Evolutionary conservation across 2,888 invertebrate genomes (phyloP).

Genomic region (Dermolepida albohirtum): DNA sequence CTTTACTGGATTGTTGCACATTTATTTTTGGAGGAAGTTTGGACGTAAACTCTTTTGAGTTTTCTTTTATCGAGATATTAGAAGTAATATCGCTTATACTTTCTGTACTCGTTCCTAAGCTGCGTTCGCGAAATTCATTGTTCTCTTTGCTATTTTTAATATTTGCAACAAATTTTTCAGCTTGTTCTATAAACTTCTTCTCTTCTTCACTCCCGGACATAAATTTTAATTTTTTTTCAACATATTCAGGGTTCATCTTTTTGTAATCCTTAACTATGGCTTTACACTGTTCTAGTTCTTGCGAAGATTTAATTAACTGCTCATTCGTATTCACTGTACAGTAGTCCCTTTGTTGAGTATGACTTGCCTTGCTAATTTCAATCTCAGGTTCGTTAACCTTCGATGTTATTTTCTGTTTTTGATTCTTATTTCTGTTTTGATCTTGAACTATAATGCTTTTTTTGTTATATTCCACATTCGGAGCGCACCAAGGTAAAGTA

Average conservation of each 20-base stretch:
- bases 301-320: neutral
- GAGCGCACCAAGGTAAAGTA: constrained; percentile 31
- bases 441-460: constrained; percentile 14
- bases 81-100: no score
- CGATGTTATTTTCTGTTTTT: constrained; percentile 8
- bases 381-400: constrained; percentile 11
- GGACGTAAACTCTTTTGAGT: neutral
- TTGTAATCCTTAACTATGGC: constrained; percentile 23
- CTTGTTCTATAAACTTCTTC: constrained; percentile 12
- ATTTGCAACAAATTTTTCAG: constrained; percentile 13
- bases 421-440: neutral
- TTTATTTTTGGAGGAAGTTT: neutral
- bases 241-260: constrained; percentile 25
- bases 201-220: constrained; percentile 24
- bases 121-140: neutral
- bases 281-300: constrained; percentile 29
- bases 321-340: constrained; percentile 7
- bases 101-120: neutral
- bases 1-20: neutral
- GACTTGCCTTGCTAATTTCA: neutral
- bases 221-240: constrained; percentile 7
- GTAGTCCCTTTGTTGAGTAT: constrained; percentile 27
- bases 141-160: constrained; percentile 6
- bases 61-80: neutral
- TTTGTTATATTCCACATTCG: constrained; percentile 20